phyloP scores from a whole-genome alignment of 2,797 vertebrate species.

The Botia almorhae region DNA sequence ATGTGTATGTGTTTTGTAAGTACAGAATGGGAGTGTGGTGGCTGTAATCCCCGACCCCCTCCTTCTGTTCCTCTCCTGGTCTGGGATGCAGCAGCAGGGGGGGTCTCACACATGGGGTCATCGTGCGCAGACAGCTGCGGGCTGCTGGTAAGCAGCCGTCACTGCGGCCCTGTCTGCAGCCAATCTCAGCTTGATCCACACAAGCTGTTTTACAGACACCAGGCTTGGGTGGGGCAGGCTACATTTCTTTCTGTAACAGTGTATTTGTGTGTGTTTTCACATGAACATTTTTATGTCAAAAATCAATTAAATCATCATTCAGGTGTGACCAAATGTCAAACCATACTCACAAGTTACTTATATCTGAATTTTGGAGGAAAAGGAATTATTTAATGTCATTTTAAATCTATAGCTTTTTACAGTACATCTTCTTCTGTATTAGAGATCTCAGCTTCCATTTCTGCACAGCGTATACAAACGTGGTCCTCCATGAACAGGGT shows the following conservation, averaged over 20 bases:
- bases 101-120: conserved; percentile 70
- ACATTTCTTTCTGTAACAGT: neutral
- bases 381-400: too few species aligned
- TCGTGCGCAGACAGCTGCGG: conserved; percentile 76
- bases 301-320: neutral
- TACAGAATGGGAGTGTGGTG: conserved; percentile 53
- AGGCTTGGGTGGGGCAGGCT: neutral
- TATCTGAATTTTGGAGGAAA: neutral
- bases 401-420: too few species aligned
- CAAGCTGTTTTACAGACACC: conserved; percentile 56
- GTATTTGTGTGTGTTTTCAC: conserved; percentile 14
- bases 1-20: conserved; percentile 59
- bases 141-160: conserved; percentile 77
- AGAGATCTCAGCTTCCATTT: too few species aligned
- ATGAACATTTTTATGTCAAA: neutral
- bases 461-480: too few species aligned
- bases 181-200: conserved; percentile 50
- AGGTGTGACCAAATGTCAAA: neutral
- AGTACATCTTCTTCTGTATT: too few species aligned
- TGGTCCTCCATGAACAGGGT: too few species aligned
- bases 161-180: conserved; percentile 65
- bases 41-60: conserved; percentile 66
- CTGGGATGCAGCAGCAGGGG: conserved; percentile 77
- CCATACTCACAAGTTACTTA: neutral
- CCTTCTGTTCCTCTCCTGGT: conserved; percentile 60